Evolutionary conservation across 2,113 vertebrate genomes (phyloP).

Genomic region (Fregata magnificens): DNA sequence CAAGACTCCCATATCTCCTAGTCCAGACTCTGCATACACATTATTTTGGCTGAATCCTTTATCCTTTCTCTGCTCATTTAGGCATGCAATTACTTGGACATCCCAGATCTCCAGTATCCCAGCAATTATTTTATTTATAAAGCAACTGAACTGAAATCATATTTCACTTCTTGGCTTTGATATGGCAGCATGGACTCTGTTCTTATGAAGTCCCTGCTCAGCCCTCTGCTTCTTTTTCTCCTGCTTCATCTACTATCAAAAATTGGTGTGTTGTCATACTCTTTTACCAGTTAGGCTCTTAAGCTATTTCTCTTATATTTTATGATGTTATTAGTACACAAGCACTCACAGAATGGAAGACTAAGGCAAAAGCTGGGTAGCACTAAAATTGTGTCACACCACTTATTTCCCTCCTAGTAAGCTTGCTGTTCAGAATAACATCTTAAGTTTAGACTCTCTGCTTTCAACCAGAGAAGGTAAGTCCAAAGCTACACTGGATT

Average conservation of each 20-base stretch:
- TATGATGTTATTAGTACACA: not conserved
- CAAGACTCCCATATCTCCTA: not conserved
- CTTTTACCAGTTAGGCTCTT: not conserved
- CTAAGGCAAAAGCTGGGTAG: not conserved
- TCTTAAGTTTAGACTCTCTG: not conserved
- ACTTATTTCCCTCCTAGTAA: not conserved
- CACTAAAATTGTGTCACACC: not conserved
- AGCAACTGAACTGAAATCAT: not conserved
- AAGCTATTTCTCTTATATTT: not conserved
- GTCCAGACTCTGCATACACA: not conserved
- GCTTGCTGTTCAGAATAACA: not conserved
- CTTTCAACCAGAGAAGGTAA: not conserved
- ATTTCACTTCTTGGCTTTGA: not conserved
- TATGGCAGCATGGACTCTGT: not conserved
- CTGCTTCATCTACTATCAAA: accelerated
- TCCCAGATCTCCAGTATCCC: not conserved
- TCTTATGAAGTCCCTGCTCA: not conserved
- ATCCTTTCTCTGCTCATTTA: not conserved
- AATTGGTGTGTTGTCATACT: not conserved
- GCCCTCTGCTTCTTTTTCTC: not conserved
- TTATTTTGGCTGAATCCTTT: not conserved
- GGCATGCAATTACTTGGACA: not conserved
- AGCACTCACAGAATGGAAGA: not conserved
- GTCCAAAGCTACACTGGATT: not conserved
- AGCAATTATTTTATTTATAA: not conserved